These are phyloP conservation scores for Paedocypris sp. DNA, from an alignment of 2,113 vertebrate genomes.

Conservation along the genomic window DNA sequence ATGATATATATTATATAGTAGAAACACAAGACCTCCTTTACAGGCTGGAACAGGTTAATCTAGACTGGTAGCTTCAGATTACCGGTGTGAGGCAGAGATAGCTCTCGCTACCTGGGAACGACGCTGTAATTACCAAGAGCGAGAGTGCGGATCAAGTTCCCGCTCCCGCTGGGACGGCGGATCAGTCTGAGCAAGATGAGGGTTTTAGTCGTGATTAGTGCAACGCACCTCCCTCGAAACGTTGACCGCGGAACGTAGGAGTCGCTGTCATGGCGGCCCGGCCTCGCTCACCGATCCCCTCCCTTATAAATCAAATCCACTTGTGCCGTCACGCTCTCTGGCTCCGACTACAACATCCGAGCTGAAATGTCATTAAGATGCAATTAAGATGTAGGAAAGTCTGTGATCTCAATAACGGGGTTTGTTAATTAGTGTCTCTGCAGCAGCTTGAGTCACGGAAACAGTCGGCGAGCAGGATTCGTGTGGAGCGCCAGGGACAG, in stretches of 20 bases:
- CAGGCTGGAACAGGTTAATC: slow-evolving; percentile 14
- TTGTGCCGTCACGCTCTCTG: slow-evolving; percentile 8
- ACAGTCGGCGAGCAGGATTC: slow-evolving; percentile 12
- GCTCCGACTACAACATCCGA: slow-evolving; percentile 40
- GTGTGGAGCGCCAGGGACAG: too few relatives aligned
- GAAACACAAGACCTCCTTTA: too few relatives aligned
- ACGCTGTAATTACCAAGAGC: slow-evolving; percentile 48
- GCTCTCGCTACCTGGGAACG: slow-evolving; percentile 34
- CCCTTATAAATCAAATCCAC: not conserved
- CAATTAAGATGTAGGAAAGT: slow-evolving; percentile 64
- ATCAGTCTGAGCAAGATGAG: slow-evolving; percentile 17
- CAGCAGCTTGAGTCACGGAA: slow-evolving; percentile 45
- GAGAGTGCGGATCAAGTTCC: slow-evolving; percentile 23
- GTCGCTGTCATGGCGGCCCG: not conserved
- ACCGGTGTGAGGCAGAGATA: slow-evolving; percentile 41
- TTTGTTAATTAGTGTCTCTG: slow-evolving; percentile 55
- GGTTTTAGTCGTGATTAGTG: slow-evolving; percentile 34
- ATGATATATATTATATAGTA: too few relatives aligned
- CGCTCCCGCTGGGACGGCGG: not conserved
- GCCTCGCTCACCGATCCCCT: not conserved
- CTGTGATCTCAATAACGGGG: slow-evolving; percentile 48
- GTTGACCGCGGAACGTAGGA: slow-evolving; percentile 17
- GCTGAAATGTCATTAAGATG: slow-evolving; percentile 66
- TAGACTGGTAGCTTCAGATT: slow-evolving; percentile 48
- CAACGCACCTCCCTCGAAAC: not conserved